Evolutionary conservation across 2,888 invertebrate genomes (phyloP).

Genomic region (Mesochorus sp.): DNA sequence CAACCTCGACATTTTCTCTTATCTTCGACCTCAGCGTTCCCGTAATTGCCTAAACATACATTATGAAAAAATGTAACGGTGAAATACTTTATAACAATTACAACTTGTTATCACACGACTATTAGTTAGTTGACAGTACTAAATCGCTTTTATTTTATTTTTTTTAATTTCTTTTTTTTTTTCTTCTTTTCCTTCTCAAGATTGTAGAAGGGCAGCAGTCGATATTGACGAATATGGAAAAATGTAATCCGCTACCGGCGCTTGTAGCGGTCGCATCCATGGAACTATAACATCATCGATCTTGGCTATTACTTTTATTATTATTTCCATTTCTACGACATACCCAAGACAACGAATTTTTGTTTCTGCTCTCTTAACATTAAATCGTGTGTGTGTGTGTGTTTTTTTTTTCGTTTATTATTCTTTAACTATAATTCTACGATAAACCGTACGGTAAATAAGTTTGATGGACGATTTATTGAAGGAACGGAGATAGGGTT

Average conservation of each 20-base stretch:
- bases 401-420: slow-evolving; percentile 1
- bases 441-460: slow-evolving; percentile 56
- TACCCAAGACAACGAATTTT: slow-evolving; percentile 11
- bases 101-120: slow-evolving; percentile 61
- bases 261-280: slow-evolving; percentile 44
- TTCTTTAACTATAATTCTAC: slow-evolving; percentile 51
- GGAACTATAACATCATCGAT: slow-evolving; percentile 32
- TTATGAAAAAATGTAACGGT: slow-evolving; percentile 64
- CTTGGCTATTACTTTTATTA: neutral
- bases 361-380: slow-evolving; percentile 22
- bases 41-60: slow-evolving; percentile 60
- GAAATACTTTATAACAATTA: slow-evolving; percentile 64
- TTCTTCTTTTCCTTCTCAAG: slow-evolving; percentile 19
- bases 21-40: slow-evolving; percentile 40
- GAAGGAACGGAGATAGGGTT: slow-evolving; percentile 58
- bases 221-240: slow-evolving; percentile 26
- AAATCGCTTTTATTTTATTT: slow-evolving; percentile 45
- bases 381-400: neutral
- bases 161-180: slow-evolving; percentile 11
- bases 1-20: slow-evolving; percentile 21
- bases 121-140: slow-evolving; percentile 59
- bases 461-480: slow-evolving; percentile 59
- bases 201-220: slow-evolving; percentile 26
- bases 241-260: slow-evolving; percentile 17
- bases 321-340: neutral